Evolutionary conservation across 2,797 vertebrate genomes (phyloP).

Genomic region (Acrocephalus scirpaceus): DNA sequence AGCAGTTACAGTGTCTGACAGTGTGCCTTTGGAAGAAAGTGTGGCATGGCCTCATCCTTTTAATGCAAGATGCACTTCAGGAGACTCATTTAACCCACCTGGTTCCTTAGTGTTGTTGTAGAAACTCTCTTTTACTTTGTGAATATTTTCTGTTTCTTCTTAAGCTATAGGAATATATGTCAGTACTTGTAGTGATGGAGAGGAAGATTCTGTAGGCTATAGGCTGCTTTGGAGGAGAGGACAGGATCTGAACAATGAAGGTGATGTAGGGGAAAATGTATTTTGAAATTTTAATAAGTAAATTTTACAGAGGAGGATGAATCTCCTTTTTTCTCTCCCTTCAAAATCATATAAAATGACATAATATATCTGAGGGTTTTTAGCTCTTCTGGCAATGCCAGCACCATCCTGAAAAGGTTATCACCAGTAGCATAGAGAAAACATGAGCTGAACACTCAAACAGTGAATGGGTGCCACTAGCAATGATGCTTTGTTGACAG

Average conservation of each 20-base stretch:
- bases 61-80: background rate
- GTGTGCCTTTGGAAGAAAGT: background rate
- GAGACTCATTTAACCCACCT: background rate
- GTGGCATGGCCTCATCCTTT: background rate
- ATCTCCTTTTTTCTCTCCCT: background rate
- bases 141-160: background rate
- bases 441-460: background rate
- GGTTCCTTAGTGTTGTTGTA: background rate
- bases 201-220: background rate
- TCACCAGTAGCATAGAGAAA: background rate
- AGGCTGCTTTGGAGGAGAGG: background rate
- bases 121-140: background rate
- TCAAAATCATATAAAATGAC: background rate
- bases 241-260: background rate
- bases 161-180: background rate
- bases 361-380: background rate
- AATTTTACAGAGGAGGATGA: background rate
- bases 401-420: background rate
- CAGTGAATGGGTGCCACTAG: background rate
- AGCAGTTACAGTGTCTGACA: background rate
- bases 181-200: background rate
- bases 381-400: background rate
- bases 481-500: background rate
- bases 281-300: background rate
- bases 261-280: background rate